These are phyloP conservation scores for Harpalus rufipes DNA, from an alignment of 2,888 invertebrate genomes.

Conservation along the genomic window DNA sequence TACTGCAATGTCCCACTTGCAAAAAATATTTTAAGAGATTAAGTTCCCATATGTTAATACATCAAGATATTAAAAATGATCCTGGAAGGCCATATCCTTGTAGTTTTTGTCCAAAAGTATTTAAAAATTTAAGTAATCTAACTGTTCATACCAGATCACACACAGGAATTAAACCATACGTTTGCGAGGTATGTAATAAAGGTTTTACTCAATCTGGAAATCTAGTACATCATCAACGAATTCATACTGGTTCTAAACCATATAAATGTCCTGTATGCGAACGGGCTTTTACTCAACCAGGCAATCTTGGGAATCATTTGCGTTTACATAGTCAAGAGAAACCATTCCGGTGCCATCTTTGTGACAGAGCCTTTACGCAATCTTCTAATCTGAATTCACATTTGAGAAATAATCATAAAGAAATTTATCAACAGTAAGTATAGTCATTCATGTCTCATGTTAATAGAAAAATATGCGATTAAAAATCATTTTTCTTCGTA, in stretches of 20 bases:
- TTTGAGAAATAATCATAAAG: slow-evolving; percentile 75
- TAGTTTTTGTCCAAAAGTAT: slow-evolving; percentile 73
- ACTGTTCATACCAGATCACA: slow-evolving; percentile 76
- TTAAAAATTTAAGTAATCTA: slow-evolving; percentile 75
- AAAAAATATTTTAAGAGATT: slow-evolving; percentile 76
- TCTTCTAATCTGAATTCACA: slow-evolving; percentile 76
- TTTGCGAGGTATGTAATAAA: slow-evolving; percentile 75
- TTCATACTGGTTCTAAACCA: slow-evolving; percentile 76
- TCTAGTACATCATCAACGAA: slow-evolving; percentile 75
- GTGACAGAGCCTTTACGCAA: slow-evolving; percentile 76
- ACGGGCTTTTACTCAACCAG: slow-evolving; percentile 76
- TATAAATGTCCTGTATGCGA: slow-evolving; percentile 77
- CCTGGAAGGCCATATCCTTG: slow-evolving; percentile 73
- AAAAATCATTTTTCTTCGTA: slow-evolving; percentile 3
- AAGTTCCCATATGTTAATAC: slow-evolving; percentile 77
- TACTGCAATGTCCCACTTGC: slow-evolving; percentile 76
- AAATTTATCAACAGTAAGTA: slow-evolving; percentile 31
- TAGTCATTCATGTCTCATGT: neutral
- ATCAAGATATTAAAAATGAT: slow-evolving; percentile 72
- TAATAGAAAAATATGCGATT: neutral
- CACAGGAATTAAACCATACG: slow-evolving; percentile 75
- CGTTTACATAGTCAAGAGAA: slow-evolving; percentile 76
- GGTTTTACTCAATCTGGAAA: slow-evolving; percentile 76
- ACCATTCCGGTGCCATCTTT: slow-evolving; percentile 76
- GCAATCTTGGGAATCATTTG: slow-evolving; percentile 75